phyloP scores from a whole-genome alignment of 2,113 vertebrate genomes.

The Peromyscus polionotus region DNA sequence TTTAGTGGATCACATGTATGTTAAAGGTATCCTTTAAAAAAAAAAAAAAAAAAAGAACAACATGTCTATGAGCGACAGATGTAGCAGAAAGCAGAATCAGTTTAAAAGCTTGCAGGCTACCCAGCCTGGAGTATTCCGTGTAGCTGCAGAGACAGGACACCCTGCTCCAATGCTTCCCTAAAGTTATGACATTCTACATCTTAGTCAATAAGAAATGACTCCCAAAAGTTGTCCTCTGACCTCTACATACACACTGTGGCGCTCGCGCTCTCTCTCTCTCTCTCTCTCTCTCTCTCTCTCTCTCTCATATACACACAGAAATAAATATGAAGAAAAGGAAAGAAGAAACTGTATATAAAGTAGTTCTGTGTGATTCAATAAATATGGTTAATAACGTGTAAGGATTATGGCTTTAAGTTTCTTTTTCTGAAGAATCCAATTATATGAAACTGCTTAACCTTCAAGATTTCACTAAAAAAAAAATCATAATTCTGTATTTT shows the following conservation, averaged over 20 bases:
- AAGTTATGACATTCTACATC: background rate
- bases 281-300: no score
- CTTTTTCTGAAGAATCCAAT: constrained; percentile 39
- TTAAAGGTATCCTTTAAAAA: background rate
- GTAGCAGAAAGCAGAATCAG: background rate
- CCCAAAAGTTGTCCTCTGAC: background rate
- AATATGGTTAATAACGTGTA: constrained; percentile 7
- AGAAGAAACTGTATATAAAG: constrained; percentile 26
- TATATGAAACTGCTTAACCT: constrained; percentile 25
- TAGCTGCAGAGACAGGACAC: background rate
- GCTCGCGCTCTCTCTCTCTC: no score
- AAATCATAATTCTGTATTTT: background rate
- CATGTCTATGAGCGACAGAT: background rate
- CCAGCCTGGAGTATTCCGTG: background rate
- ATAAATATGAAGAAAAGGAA: background rate
- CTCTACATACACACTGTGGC: background rate
- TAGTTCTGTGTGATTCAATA: constrained; percentile 39
- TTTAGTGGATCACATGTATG: background rate
- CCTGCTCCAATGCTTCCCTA: background rate
- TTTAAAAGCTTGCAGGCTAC: background rate
- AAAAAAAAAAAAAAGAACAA: background rate
- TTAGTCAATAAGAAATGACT: background rate
- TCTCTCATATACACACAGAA: background rate
- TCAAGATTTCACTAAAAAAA: constrained; percentile 30
- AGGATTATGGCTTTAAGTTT: background rate